Base-by-base conservation (phyloP, 2,888 invertebrate genomes). In the Netelia fuscicornis region DNA sequence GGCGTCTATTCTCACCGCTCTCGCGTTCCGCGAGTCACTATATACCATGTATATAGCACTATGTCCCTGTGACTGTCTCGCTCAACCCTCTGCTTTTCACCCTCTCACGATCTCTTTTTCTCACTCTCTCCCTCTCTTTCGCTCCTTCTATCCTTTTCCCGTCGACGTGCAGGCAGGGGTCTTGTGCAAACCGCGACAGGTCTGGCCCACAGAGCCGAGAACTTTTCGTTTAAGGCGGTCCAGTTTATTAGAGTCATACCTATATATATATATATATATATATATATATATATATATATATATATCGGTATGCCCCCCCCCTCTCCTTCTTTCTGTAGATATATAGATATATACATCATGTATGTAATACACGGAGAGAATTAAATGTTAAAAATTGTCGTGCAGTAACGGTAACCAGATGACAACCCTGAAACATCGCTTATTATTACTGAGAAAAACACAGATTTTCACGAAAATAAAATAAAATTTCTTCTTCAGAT, bases 31-130 rank as follows among this genome's bases (percentile, higher is more conserved):
- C 76, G 78, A 80, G 79, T 78, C 52, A 77, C 80, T 80, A 74
- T 67, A 70, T 68, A 64, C 44, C 79, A 60, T 20, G 20, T 20
- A 48, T 74, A 79, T 62, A 60, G 65, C 23, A 75, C 88, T 85
- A 83, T 87, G 83, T 86, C 83, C 87, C 86, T 78, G 83, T 56
- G 85, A 84, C 85, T 84, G 82, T 84, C 81, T 83, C 85, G 85
- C 81, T 85, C 87, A 85, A 85, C 81, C 81, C 84, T 58, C 58
- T 58, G n/a, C 1, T 10, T 58, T 20, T 58, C 58, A 20, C 20
- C 20, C 58, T 56, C 79, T 64, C 82, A 65, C 75, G 23, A 48
- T 67, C 83, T 70, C 25, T 64, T 54, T 65, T 65, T 30, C 65
- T 62, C 58, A 48, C 44, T n/a, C 72, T 81, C 44, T 54, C 42